These are phyloP conservation scores for Xenops minutus DNA, from an alignment of 2,797 vertebrate species.

Conservation along the genomic window DNA sequence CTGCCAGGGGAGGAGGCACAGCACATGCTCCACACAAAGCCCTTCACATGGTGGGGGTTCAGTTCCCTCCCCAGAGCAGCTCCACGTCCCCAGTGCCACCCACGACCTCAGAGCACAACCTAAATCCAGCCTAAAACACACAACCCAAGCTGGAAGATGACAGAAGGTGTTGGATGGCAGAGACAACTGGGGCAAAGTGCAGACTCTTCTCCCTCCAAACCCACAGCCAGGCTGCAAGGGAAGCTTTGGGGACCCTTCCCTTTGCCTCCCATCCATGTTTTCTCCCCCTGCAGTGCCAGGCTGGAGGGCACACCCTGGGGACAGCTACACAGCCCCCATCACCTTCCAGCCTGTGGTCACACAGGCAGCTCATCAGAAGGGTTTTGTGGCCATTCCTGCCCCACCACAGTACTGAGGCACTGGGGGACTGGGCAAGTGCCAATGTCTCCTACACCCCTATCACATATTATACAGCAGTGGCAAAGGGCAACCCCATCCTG, in stretches of 20 bases:
- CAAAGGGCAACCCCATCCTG: background rate
- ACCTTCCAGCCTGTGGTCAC: background rate
- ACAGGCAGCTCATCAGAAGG: rapidly evolving
- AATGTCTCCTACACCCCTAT: rapidly evolving
- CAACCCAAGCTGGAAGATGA: rapidly evolving
- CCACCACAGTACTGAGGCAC: background rate
- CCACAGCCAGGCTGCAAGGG: background rate
- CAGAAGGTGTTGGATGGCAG: background rate
- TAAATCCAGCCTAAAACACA: background rate
- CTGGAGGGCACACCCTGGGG: background rate
- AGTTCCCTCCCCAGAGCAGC: background rate
- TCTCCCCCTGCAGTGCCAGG: background rate
- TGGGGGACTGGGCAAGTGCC: rapidly evolving
- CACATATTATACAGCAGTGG: rapidly evolving
- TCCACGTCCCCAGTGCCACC: background rate
- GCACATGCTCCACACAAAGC: background rate
- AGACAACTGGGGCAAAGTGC: background rate
- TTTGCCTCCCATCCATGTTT: background rate
- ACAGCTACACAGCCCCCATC: background rate
- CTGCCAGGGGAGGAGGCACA: background rate
- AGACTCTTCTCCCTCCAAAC: background rate
- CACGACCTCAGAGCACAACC: background rate
- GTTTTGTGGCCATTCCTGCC: background rate
- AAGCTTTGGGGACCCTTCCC: background rate
- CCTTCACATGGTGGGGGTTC: background rate